phyloP scores from a whole-genome alignment of 2,797 vertebrate genomes.

The Syndactyla subalaris region DNA sequence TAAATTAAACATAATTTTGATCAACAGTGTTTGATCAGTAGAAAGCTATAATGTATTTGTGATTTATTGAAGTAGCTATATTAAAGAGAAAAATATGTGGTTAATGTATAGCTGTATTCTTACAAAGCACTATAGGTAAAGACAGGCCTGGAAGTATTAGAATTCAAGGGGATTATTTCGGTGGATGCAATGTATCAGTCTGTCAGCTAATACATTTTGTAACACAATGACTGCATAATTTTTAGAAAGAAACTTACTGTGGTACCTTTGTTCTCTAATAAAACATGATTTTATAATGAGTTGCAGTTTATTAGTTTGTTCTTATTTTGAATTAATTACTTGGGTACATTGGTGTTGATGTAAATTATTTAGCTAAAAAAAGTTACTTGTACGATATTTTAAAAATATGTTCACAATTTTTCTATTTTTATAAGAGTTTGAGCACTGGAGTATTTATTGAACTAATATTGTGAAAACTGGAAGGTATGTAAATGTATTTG shows the following conservation, averaged over 20 bases:
- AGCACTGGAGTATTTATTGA: not conserved
- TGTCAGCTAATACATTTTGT: not conserved
- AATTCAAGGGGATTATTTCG: not conserved
- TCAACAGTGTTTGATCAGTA: not conserved
- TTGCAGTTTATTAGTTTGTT: not conserved
- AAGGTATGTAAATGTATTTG: not conserved
- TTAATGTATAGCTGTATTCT: not conserved
- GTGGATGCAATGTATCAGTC: not conserved
- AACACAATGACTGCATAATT: not conserved
- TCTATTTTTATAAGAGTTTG: not conserved
- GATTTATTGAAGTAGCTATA: not conserved
- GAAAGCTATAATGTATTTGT: too few relatives aligned
- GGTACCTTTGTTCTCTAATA: not conserved
- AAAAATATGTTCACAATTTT: not conserved
- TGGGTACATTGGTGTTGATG: not conserved
- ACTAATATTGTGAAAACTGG: not conserved
- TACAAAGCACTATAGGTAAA: not conserved
- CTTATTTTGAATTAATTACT: not conserved
- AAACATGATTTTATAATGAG: not conserved
- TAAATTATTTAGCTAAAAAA: not conserved
- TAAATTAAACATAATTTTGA: not conserved
- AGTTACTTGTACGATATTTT: not conserved
- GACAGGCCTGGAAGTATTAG: not conserved
- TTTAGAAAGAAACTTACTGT: not conserved
- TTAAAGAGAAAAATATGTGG: not conserved